These are phyloP conservation scores for Bombus breviceps DNA, from an alignment of 1,140 invertebrate genomes.

Conservation along the genomic window DNA sequence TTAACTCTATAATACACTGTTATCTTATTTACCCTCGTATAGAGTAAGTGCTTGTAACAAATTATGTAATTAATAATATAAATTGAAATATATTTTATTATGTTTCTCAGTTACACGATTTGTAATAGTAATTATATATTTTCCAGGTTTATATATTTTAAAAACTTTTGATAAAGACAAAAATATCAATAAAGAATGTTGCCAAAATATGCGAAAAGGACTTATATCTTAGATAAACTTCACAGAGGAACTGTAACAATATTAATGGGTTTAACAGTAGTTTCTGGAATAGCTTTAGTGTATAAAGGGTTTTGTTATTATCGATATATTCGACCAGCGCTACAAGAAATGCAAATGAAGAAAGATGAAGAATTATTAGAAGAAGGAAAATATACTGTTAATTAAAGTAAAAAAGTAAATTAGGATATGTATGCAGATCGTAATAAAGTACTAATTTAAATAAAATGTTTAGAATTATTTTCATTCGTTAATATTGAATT, in stretches of 20 bases:
- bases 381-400: constrained; percentile 67
- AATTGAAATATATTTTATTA: background rate
- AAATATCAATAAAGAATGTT: constrained; percentile 28
- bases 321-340: constrained; percentile 63
- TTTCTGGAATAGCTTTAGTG: background rate
- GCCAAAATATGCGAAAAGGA: constrained; percentile 22
- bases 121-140: background rate
- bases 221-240: constrained; percentile 64
- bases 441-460: background rate
- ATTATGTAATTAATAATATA: background rate
- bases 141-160: background rate
- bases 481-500: background rate
- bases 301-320: constrained; percentile 63
- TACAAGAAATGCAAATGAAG: constrained; percentile 30
- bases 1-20: background rate
- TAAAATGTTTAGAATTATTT: background rate
- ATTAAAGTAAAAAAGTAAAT: constrained; percentile 5
- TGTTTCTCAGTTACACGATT: background rate
- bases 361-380: constrained; percentile 63
- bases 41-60: background rate
- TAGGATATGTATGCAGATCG: background rate
- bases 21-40: background rate
- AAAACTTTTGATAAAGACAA: background rate
- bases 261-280: constrained; percentile 62
- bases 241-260: constrained; percentile 64